Base-by-base conservation (phyloP, 2,113 vertebrate species). In the Myodes glareolus region DNA sequence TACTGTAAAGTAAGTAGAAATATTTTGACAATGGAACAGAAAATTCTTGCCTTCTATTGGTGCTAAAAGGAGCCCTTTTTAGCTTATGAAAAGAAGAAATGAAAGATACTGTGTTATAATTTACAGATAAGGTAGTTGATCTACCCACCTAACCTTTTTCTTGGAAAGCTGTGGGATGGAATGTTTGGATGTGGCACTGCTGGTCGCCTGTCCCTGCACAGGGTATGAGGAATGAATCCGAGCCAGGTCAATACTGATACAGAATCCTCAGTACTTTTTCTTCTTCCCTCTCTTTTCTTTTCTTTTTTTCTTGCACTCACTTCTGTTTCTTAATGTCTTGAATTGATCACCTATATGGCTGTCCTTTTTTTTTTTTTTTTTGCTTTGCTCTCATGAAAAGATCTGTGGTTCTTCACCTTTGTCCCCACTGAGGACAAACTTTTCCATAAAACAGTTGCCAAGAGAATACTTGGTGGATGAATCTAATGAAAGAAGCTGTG, bases 31-130 rank as follows among this genome's bases (percentile, higher is more conserved):
- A 13, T 82, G 39, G 33, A 85, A 68, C 42, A 33, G 3, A 78
- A 90, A 93, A 86, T 93, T 52, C 11, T 47, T 90, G 13, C 14
- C 1, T 85, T 47, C 65, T 72, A 29, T 13, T 82, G 19, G 42
- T 73, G 61, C 70, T 36, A 68, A 82, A 78, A 81, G 73, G 33
- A 27, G 2, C 19, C 72, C 21, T 23, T 88, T 88, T 78, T 45
- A 65, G 90, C 50, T 80, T 94, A 39, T 70, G 17, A 88, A 42
- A 65, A 50, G 25, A 23, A 84, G 87, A 94, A 94, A 86, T 70
- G 39, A 68, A 80, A 78, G 7, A 72, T 42, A 39, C 47, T 47
- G 27, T 85, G 39, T 55, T 72, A 39, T 36, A 50, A 27, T 90
- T 72, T 47, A 31, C 9, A 93, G 92, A 85, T 33, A 33, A 68